Base-by-base conservation (phyloP, 2,888 invertebrate species). In the Drosophila antonietae region DNA sequence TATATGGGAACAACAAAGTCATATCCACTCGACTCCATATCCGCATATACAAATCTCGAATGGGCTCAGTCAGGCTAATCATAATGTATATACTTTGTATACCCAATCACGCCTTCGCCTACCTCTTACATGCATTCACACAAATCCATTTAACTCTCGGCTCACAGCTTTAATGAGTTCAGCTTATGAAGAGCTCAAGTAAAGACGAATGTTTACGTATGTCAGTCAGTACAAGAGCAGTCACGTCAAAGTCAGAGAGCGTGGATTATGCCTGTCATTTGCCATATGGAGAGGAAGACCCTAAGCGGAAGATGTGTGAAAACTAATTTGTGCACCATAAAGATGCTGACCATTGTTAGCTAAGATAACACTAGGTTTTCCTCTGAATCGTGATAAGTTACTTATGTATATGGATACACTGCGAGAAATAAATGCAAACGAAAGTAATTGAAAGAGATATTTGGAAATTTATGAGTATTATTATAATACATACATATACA, bases 311-410 rank as follows among this genome's bases (percentile, higher is more conserved):
- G 53, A 53, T 37, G 20, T 53, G 23, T 39, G 53, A 53, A 53
- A 39, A 39, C 23, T 23, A 37, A 37, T 37, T 53, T 20, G 39
- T 23, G 39, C 53, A 55, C 49, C 69, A 56, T 53, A 51, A 61
- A 69, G 61, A 69, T 69, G 60, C 35, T 43, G 33, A 43, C 35
- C 47, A 67, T 69, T 68, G 60, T 68, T 56, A 23, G 10, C 31
- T 9, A 7, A 61, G 69, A 68, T 69, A 68, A 10, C 39, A 39
- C 23, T 20, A n/a, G 23, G 35, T 10, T n/a, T 20, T 37, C 39
- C 35, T 15, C 20, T 20, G 14, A 0, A 35, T 53, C 37, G 37
- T 53, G 53, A 53, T 23, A 10, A 37, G 20, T 23, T 39, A 53
- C 20, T 56, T 28, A 28, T 23, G 23, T 18, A n/a, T 33, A 14